Evolutionary conservation across 2,113 vertebrate species (phyloP).

Genomic region (Pteruthius melanotis): DNA sequence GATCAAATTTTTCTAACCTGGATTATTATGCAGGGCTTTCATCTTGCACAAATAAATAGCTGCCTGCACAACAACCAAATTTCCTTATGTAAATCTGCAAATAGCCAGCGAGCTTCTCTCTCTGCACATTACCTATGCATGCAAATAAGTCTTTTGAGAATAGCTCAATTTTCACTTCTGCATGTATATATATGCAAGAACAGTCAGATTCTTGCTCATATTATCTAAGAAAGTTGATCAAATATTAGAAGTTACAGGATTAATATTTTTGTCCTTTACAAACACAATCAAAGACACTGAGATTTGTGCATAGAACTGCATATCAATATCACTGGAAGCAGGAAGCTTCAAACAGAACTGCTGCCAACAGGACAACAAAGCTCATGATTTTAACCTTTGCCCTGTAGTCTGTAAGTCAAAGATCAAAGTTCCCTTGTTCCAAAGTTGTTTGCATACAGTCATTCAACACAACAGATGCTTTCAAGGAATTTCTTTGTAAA

Average conservation of each 20-base stretch:
- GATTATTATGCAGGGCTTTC: background rate
- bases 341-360: conserved; percentile 52
- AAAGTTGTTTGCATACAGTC: conserved; percentile 50
- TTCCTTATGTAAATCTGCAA: background rate
- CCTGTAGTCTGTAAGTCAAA: conserved; percentile 54
- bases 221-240: background rate
- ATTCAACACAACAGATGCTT: conserved; percentile 26
- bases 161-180: background rate
- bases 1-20: background rate
- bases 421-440: conserved; percentile 60
- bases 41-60: background rate
- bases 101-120: background rate
- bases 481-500: conserved; percentile 66
- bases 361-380: conserved; percentile 47
- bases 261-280: conserved; percentile 39
- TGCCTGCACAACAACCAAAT: background rate
- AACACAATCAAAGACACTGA: conserved; percentile 41
- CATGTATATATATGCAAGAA: background rate
- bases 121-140: background rate
- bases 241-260: background rate
- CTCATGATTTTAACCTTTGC: conserved; percentile 55
- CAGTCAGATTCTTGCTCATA: background rate
- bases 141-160: background rate
- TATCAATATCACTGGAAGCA: conserved; percentile 54
- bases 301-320: conserved; percentile 40